Percentiles rank a stretch among this genome's conserved stretches.
phyloP scores from a whole-genome alignment of 2,113 vertebrate species.

The Montifringilla adamsi region DNA sequence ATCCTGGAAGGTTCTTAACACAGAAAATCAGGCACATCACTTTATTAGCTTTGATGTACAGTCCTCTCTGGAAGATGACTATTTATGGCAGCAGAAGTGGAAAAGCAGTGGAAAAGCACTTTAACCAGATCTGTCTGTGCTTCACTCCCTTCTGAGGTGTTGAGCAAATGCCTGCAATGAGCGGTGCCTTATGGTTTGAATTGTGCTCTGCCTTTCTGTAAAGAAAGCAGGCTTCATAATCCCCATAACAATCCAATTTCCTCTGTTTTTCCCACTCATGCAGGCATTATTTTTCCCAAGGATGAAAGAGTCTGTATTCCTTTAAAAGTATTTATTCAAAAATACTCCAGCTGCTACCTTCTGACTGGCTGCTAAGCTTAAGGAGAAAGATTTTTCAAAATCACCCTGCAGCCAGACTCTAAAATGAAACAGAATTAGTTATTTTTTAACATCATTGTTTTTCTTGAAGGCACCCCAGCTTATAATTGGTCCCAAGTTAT shows the following conservation, averaged over 20 bases:
- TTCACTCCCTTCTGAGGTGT: background rate
- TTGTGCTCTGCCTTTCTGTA: background rate
- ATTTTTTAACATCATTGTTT: constrained; percentile 5
- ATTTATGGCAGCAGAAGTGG: background rate
- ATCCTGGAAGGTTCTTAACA: background rate
- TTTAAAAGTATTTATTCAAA: background rate
- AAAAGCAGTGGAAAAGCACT: background rate
- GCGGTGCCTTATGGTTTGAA: background rate
- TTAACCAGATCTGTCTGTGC: background rate
- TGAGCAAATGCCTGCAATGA: background rate
- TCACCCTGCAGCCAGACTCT: background rate
- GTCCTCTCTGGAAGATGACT: background rate
- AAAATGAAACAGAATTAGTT: background rate
- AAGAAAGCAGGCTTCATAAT: background rate
- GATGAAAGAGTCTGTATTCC: background rate
- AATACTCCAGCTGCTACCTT: background rate
- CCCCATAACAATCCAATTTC: background rate
- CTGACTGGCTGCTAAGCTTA: background rate
- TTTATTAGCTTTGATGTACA: background rate
- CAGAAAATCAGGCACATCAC: background rate
- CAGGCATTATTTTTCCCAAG: background rate
- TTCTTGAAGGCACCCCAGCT: constrained; percentile 22
- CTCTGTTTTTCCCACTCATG: background rate
- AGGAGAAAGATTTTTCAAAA: background rate
- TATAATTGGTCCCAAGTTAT: constrained; percentile 19